phyloP scores from a whole-genome alignment of 2,113 vertebrate genomes.

The Gracilinanus agilis region DNA sequence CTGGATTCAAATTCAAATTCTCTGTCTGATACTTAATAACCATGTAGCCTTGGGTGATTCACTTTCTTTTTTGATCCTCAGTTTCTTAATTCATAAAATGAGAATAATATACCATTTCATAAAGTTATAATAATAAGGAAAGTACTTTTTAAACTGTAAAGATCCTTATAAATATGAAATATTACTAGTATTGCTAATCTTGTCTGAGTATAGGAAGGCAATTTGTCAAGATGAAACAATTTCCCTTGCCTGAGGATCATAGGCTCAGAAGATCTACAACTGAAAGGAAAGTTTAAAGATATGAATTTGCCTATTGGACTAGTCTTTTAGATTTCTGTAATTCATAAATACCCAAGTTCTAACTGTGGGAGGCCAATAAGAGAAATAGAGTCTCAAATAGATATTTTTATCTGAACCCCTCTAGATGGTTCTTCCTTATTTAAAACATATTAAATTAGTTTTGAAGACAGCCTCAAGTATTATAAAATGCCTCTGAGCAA shows the following conservation, averaged over 20 bases:
- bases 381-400: no score
- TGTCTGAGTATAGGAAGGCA: background rate
- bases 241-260: background rate
- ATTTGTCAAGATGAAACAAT: background rate
- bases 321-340: background rate
- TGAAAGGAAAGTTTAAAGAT: background rate
- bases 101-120: background rate
- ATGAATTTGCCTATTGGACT: background rate
- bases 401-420: no score
- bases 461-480: no score
- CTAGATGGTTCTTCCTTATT: no score
- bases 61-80: background rate
- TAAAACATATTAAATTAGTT: no score
- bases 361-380: no score
- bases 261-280: background rate
- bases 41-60: background rate
- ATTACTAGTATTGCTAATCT: background rate
- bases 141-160: background rate
- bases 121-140: background rate
- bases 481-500: no score
- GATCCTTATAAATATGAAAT: background rate
- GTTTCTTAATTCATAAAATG: background rate
- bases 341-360: background rate
- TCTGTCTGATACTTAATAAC: background rate
- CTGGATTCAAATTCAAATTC: background rate